Evolutionary conservation across 30 jellyfish, hydroid and myxozoan genomes (phyloP), one percentile per base, ranked within the genome.

Genomic region (Phacellophora camtschatica): DNA sequence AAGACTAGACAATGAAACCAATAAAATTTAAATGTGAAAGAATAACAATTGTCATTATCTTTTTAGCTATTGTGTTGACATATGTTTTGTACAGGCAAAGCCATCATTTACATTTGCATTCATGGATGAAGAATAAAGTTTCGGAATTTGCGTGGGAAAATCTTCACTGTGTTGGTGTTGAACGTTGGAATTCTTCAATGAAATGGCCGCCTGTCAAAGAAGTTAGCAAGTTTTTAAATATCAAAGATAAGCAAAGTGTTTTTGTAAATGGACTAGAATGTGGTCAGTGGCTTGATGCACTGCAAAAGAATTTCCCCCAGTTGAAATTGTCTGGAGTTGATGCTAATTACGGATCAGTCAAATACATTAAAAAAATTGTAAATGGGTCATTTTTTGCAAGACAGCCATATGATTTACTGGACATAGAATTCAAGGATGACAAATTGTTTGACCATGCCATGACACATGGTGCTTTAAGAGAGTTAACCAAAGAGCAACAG

Each of bases 211-310:
- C 98, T 6, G 84, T 92, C 16, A 51, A 64, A 11, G 59, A 39
- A 23, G 98, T 92, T 34, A 83, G 92, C 29, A 67, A 85, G 35
- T 70, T 78, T 31, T 63, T 92, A 51, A 78, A 71, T 28, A 74
- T 92, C 18, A 77, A 72, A 42, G 89, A 92, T 69, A 96, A 92
- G 48, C 97, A 92, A 25, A 70, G 77, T 25, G 57, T 92, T 8
- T 92, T 92, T 79, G 84, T 86, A 34, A 92, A 92, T 68, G 98
- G 98, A 7, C 66, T 92, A 25, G 96, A 88, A 48, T 92, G 98
- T 42, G 96, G 98, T 1, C 86, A 71, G 51, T 92, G 98, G 98
- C 71, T 81, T 19, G 88, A 75, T 28, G 98, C 88, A 31, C 66
- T 92, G 25, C 81, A 71, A 19, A 74, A 61, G 31, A 35, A 54